Conservation (phyloP, 2,888 invertebrate species). For the Temnothorax ravouxi region DNA sequence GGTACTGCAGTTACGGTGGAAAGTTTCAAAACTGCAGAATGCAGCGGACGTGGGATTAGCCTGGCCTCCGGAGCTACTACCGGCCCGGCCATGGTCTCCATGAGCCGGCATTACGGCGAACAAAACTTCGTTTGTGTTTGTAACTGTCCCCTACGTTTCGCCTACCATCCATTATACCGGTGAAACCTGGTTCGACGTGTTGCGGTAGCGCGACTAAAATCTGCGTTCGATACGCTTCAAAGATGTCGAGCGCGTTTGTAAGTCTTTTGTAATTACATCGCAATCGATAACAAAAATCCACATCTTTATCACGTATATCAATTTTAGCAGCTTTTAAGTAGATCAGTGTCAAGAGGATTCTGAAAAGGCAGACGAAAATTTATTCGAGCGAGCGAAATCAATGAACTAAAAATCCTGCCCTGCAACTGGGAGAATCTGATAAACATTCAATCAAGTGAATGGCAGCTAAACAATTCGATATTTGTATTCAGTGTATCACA, state of each 20-base stretch:
- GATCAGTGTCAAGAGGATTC: not conserved
- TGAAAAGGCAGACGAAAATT: not conserved
- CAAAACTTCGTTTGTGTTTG: constrained; percentile 68
- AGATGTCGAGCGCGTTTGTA: constrained; percentile 4
- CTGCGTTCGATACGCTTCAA: constrained; percentile 24
- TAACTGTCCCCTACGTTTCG: constrained; percentile 68
- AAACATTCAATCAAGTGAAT: not conserved
- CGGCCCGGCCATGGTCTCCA: constrained; percentile 56
- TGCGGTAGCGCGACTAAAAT: constrained; percentile 14
- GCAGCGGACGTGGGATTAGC: constrained; percentile 84
- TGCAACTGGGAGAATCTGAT: constrained; percentile 8
- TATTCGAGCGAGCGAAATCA: not conserved
- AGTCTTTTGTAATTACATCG: not conserved
- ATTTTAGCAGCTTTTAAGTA: not conserved
- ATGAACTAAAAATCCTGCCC: constrained; percentile 2
- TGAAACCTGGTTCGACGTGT: constrained; percentile 36
- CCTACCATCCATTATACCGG: constrained; percentile 57
- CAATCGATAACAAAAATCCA: not conserved
- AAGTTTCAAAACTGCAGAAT: constrained; percentile 85
- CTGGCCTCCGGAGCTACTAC: constrained; percentile 69
- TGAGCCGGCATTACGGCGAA: constrained; percentile 60
- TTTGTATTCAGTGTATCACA: not conserved
- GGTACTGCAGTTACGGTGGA: constrained; percentile 79
- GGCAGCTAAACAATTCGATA: not conserved
- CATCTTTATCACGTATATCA: not conserved